These are phyloP conservation scores for Pollenia amentaria DNA, from an alignment of 2,888 invertebrate species.

Conservation along the genomic window DNA sequence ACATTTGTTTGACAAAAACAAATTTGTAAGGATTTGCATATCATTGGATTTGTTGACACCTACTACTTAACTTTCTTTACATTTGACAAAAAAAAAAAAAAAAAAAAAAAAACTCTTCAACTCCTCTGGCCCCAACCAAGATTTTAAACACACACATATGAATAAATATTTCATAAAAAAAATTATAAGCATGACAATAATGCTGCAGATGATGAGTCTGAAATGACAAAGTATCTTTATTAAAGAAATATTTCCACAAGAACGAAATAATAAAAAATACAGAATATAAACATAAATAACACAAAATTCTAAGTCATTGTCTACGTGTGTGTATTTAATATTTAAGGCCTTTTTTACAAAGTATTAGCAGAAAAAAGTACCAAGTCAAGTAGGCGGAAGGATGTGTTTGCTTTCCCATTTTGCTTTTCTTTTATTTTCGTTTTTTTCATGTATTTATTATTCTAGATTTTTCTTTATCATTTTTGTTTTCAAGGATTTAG, in stretches of 20 bases:
- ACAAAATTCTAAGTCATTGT: conserved; percentile 29
- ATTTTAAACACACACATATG: not conserved
- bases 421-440: not conserved
- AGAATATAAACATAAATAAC: conserved; percentile 25
- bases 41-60: conserved; percentile 69
- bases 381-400: conserved; percentile 28
- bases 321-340: conserved; percentile 4
- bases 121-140: not conserved
- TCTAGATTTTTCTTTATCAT: conserved; percentile 12
- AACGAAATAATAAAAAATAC: not conserved
- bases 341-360: conserved; percentile 19
- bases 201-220: conserved; percentile 19
- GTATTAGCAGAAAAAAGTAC: not conserved
- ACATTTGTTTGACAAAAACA: conserved; percentile 66
- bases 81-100: conserved; percentile 1
- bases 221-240: conserved; percentile 58
- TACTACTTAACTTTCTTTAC: conserved; percentile 47
- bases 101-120: not conserved
- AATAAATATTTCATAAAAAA: not conserved
- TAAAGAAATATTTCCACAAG: conserved; percentile 38
- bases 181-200: conserved; percentile 38
- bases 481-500: conserved; percentile 13
- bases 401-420: conserved; percentile 37
- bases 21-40: conserved; percentile 73
- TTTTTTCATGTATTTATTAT: conserved; percentile 30